These are phyloP conservation scores for Erinaceus europaeus DNA, from an alignment of 2,113 vertebrate species.

Conservation along the genomic window DNA sequence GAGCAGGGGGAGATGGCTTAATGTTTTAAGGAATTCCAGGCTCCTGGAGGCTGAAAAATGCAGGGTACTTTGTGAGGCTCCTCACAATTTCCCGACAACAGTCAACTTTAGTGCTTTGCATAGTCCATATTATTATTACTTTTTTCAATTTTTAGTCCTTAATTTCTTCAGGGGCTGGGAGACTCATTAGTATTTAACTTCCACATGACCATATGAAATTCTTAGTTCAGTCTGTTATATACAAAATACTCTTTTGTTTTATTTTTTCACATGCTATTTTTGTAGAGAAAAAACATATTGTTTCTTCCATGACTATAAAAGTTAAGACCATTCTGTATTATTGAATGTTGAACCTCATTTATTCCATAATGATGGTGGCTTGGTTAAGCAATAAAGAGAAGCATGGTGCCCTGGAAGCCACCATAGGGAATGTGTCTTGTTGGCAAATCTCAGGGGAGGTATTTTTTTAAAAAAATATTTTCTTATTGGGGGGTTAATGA, in stretches of 20 bases:
- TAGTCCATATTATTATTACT: neutral
- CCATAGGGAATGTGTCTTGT: neutral
- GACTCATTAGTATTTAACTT: neutral
- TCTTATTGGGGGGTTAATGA: too few relatives aligned
- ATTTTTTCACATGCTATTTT: neutral
- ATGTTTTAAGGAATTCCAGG: too few relatives aligned
- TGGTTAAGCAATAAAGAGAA: neutral
- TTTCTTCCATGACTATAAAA: neutral
- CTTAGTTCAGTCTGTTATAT: neutral
- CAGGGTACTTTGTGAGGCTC: too few relatives aligned
- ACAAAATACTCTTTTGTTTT: neutral
- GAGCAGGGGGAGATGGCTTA: too few relatives aligned
- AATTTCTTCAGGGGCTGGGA: neutral
- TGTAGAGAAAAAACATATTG: neutral
- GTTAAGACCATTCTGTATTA: neutral
- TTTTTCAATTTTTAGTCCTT: neutral
- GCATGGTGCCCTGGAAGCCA: neutral
- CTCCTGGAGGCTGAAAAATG: too few relatives aligned
- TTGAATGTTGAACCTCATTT: neutral
- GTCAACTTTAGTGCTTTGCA: too few relatives aligned
- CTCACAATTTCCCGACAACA: too few relatives aligned
- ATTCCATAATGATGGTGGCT: neutral
- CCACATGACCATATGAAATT: neutral
- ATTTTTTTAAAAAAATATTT: too few relatives aligned
- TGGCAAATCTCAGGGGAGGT: rapidly evolving